A percentile compares a stretch with the other conserved stretches of the same genome.
These are phyloP conservation scores for Cheilosia vernalis DNA, from an alignment of 2,888 invertebrate species.

Conservation along the genomic window DNA sequence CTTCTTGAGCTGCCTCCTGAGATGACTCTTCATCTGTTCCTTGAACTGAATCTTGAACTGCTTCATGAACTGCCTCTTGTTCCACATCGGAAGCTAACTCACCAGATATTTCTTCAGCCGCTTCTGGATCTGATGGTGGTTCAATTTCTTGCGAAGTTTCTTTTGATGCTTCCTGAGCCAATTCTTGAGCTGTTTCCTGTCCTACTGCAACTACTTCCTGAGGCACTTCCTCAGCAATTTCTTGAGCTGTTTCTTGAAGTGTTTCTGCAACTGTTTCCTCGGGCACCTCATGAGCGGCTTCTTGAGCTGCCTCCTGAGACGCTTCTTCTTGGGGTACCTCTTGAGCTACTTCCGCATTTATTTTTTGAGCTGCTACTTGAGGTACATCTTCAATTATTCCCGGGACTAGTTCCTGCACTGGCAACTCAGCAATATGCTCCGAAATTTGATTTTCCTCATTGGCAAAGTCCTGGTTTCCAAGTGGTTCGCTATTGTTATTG, in stretches of 20 bases:
- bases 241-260: not conserved
- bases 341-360: not conserved
- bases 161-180: too few species aligned
- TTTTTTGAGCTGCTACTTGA: slow-evolving; percentile 4
- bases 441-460: slow-evolving; percentile 24
- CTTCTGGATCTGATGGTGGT: not conserved
- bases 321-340: not conserved
- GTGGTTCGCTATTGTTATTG: not conserved
- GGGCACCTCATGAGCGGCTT: not conserved
- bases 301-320: not conserved
- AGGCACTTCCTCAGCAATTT: not conserved
- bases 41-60: not conserved
- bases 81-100: not conserved
- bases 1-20: not conserved
- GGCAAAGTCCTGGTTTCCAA: not conserved
- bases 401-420: not conserved
- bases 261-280: not conserved
- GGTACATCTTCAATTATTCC: not conserved
- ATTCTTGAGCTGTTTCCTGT: not conserved
- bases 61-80: not conserved
- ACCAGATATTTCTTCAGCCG: not conserved
- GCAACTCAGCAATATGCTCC: not conserved
- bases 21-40: not conserved
- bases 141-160: slow-evolving; percentile 3
- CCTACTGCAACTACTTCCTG: not conserved